Percentiles rank a stretch among this genome's conserved stretches.
Evolutionary conservation across 2,797 vertebrate genomes (phyloP).

Genomic region (Cirrhinus molitorella): DNA sequence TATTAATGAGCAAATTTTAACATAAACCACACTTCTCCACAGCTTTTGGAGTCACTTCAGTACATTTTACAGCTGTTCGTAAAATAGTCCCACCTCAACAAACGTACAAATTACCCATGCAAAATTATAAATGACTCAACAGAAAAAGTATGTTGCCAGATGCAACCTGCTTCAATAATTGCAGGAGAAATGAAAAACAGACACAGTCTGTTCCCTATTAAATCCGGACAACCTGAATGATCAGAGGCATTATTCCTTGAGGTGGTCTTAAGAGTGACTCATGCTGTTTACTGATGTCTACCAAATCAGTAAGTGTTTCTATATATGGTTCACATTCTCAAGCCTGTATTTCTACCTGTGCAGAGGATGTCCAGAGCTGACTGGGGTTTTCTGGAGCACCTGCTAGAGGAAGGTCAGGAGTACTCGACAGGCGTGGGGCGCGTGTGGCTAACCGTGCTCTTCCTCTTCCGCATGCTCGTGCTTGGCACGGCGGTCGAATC

Average conservation of each 20-base stretch:
- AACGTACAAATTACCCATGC: slow-evolving; percentile 33
- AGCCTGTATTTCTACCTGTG: slow-evolving; percentile 63
- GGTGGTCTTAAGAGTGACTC: slow-evolving; percentile 36
- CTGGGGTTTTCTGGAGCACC: slow-evolving; percentile 85
- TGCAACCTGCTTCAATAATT: slow-evolving; percentile 1
- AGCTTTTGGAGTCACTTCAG: slow-evolving; percentile 15
- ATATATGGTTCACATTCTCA: not conserved
- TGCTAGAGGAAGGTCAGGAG: slow-evolving; percentile 85
- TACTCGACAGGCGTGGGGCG: slow-evolving; percentile 83
- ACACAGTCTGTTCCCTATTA: slow-evolving; percentile 14
- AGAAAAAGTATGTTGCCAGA: slow-evolving; percentile 21
- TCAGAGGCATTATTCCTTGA: slow-evolving; percentile 10
- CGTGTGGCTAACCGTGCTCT: slow-evolving; percentile 85
- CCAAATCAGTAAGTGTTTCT: not conserved
- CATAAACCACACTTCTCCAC: not conserved
- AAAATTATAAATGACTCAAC: not conserved
- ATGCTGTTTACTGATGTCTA: slow-evolving; percentile 17
- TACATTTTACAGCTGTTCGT: slow-evolving; percentile 9
- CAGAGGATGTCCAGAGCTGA: slow-evolving; percentile 86
- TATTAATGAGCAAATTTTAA: not conserved
- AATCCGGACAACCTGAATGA: slow-evolving; percentile 15
- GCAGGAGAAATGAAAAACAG: not conserved
- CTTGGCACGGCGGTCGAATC: slow-evolving; percentile 82
- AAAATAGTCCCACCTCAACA: slow-evolving; percentile 8
- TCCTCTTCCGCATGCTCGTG: slow-evolving; percentile 85